These are phyloP conservation scores for Propithecus coquereli DNA, from an alignment of 2,113 vertebrate genomes.

Conservation along the genomic window DNA sequence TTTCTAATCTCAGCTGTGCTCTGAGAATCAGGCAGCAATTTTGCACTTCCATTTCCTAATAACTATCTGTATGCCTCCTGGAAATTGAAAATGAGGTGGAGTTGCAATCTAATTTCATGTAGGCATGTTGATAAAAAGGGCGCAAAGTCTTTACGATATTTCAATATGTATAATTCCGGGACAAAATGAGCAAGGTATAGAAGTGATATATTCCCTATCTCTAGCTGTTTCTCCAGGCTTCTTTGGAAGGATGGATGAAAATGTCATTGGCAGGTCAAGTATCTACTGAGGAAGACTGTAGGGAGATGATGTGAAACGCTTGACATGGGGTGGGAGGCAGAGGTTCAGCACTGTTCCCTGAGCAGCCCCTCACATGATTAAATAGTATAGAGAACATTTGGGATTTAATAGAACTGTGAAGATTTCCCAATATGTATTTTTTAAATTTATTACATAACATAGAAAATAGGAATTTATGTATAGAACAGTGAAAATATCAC, in stretches of 20 bases:
- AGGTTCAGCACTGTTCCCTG: not conserved
- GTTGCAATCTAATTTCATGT: not conserved
- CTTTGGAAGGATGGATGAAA: not conserved
- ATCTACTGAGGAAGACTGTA: not conserved
- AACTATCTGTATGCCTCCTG: not conserved
- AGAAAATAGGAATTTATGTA: not conserved
- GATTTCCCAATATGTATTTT: not conserved
- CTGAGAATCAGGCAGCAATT: not conserved
- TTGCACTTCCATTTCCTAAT: not conserved
- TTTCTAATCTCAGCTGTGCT: not conserved
- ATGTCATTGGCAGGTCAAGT: not conserved
- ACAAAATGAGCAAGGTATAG: not conserved
- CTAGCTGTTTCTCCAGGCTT: not conserved
- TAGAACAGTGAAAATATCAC: not conserved
- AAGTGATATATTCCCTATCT: not conserved
- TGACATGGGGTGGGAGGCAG: not conserved
- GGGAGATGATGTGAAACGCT: not conserved
- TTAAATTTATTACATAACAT: not conserved
- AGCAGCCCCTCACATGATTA: not conserved
- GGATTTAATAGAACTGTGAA: not conserved
- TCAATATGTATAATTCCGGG: not conserved
- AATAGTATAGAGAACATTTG: not conserved
- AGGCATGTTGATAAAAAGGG: not conserved
- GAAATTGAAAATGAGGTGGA: not conserved
- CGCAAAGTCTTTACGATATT: not conserved